Evolutionary conservation across 2,797 vertebrate genomes (phyloP).

Genomic region (Oreochromis mossambicus): DNA sequence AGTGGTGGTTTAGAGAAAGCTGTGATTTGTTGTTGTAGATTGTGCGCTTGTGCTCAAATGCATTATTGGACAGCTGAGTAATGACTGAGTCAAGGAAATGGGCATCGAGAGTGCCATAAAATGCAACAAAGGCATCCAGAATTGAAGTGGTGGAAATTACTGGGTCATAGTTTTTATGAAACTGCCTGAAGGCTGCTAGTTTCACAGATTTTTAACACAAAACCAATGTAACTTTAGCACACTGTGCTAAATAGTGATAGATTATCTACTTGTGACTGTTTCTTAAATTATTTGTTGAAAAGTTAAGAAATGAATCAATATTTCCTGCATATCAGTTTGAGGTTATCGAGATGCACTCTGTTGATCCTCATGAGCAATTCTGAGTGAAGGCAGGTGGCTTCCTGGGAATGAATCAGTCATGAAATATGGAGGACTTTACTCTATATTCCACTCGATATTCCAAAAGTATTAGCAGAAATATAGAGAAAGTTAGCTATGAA

Average conservation of each 20-base stretch:
- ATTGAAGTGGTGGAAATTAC: not conserved
- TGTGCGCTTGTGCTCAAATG: not conserved
- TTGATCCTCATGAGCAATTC: not conserved
- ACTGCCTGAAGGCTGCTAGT: not conserved
- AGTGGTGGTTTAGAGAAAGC: not conserved
- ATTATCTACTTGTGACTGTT: not conserved
- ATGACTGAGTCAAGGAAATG: not conserved
- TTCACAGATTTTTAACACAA: not conserved
- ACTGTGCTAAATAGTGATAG: not conserved
- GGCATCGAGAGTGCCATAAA: not conserved
- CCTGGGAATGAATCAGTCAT: constrained; percentile 19
- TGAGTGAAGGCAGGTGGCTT: not conserved
- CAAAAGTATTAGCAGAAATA: constrained; percentile 1
- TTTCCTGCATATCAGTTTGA: not conserved
- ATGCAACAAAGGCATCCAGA: not conserved
- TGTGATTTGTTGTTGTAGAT: not conserved
- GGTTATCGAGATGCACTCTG: not conserved
- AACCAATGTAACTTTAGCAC: not conserved
- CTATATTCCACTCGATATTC: not conserved
- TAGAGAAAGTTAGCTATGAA: not conserved
- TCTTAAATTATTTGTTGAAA: not conserved
- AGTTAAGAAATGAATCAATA: not conserved
- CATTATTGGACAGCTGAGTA: not conserved
- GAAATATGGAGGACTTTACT: constrained; percentile 50
- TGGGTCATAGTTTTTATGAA: not conserved